A percentile compares a stretch with the other conserved stretches of the same genome.
phyloP scores from a whole-genome alignment of 1,140 invertebrate genomes.

The Dendroctonus ponderosae region DNA sequence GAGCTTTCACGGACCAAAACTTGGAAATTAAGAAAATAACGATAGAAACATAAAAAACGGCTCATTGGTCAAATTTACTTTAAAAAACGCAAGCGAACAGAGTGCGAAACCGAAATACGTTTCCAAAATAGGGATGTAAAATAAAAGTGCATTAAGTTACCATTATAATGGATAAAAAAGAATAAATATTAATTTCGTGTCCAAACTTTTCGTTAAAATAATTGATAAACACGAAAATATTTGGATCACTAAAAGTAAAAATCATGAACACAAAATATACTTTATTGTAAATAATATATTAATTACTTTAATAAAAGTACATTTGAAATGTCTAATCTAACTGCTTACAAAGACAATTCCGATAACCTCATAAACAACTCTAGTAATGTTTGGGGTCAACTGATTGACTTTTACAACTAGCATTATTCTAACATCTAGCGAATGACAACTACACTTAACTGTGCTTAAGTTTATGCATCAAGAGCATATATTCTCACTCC shows the following conservation, averaged over 20 bases:
- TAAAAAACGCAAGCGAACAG: too few relatives aligned
- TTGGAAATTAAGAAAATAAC: too few relatives aligned
- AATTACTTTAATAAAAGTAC: slow-evolving; percentile 18
- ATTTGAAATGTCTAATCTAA: slow-evolving; percentile 12
- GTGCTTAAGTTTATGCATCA: slow-evolving; percentile 14
- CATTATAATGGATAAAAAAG: too few relatives aligned
- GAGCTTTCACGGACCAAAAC: too few relatives aligned
- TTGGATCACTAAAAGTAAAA: neutral
- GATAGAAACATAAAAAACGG: too few relatives aligned
- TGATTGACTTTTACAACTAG: neutral
- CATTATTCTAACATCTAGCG: slow-evolving; percentile 8
- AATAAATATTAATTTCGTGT: too few relatives aligned
- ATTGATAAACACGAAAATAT: neutral
- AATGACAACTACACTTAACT: slow-evolving; percentile 1
- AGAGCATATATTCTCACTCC: slow-evolving; percentile 1
- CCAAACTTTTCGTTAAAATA: too few relatives aligned
- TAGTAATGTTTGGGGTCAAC: neutral
- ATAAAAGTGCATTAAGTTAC: too few relatives aligned
- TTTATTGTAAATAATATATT: slow-evolving; percentile 17
- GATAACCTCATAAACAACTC: slow-evolving; percentile 7
- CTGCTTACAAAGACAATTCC: slow-evolving; percentile 5
- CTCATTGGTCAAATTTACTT: too few relatives aligned
- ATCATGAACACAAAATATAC: slow-evolving; percentile 2
- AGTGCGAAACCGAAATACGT: too few relatives aligned
- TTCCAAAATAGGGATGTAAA: too few relatives aligned